Evolutionary conservation across 2,113 vertebrate species (phyloP).

Genomic region (Phrynocephalus versicolor): DNA sequence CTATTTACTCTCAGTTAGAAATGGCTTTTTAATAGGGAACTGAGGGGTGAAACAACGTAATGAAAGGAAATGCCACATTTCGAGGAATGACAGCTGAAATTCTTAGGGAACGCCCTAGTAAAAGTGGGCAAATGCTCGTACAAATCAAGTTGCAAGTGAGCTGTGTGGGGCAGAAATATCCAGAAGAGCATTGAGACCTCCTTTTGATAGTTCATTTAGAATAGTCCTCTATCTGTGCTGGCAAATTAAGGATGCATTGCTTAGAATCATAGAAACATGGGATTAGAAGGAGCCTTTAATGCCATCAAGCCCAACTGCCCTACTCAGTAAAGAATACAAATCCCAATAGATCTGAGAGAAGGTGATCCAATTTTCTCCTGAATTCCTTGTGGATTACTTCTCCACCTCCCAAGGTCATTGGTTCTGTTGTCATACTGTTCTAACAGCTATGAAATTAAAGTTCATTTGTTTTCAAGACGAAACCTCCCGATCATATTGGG

Average conservation of each 20-base stretch:
- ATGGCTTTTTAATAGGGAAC: conserved; percentile 42
- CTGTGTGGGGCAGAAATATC: not conserved
- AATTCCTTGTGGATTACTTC: no score
- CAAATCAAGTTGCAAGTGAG: not conserved
- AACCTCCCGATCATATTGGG: no score
- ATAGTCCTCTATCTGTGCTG: conserved; percentile 12
- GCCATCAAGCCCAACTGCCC: no score
- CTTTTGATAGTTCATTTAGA: conserved; percentile 41
- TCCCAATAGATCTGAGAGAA: no score
- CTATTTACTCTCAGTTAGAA: conserved; percentile 46
- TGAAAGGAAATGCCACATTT: conserved; percentile 21
- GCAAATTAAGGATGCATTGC: conserved; percentile 16
- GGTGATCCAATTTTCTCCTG: no score
- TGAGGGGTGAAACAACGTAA: conserved; percentile 43
- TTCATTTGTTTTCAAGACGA: no score
- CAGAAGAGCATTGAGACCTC: not conserved
- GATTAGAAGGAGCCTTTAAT: no score
- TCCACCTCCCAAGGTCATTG: no score
- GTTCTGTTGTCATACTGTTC: no score
- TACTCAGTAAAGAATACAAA: no score
- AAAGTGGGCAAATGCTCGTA: not conserved
- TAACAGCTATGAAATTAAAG: no score
- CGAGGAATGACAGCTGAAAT: not conserved
- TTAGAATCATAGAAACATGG: not conserved
- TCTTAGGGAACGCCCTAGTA: not conserved